phyloP scores from a whole-genome alignment of 1,140 invertebrate species.

The Drosophila quadrilineata region DNA sequence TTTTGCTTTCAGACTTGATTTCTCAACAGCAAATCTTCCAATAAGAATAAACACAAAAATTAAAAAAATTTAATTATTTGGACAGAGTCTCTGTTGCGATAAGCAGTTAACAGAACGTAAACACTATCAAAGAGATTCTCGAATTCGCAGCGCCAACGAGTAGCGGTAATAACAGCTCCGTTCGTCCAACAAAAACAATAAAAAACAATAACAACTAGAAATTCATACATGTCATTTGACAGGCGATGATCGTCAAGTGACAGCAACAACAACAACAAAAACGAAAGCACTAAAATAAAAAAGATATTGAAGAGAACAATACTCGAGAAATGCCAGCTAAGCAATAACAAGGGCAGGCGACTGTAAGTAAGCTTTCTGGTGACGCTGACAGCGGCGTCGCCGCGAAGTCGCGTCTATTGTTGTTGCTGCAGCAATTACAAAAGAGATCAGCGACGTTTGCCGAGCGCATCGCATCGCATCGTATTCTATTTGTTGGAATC shows the following conservation, averaged over 20 bases:
- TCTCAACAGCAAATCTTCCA: background rate
- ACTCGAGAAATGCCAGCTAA: background rate
- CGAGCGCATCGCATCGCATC: too few relatives aligned
- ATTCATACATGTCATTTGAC: constrained; percentile 22
- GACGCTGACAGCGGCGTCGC: constrained; percentile 4
- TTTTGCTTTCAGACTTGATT: too few relatives aligned
- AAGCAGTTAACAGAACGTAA: constrained; percentile 34
- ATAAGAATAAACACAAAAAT: constrained; percentile 16
- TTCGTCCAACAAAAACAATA: constrained; percentile 24
- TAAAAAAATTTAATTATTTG: constrained; percentile 16
- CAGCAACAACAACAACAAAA: constrained; percentile 6
- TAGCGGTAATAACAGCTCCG: too few relatives aligned
- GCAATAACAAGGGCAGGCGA: constrained; percentile 26
- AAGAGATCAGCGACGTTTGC: too few relatives aligned
- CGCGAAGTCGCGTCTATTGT: too few relatives aligned
- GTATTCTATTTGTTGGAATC: too few relatives aligned
- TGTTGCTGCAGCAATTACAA: too few relatives aligned
- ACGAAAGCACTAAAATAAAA: too few relatives aligned
- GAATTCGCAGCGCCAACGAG: too few relatives aligned
- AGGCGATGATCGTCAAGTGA: constrained; percentile 25
- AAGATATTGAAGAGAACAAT: too few relatives aligned
- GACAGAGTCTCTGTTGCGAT: constrained; percentile 6
- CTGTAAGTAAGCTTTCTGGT: constrained; percentile 13
- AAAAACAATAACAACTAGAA: constrained; percentile 2
- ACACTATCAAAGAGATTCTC: background rate